Evolutionary conservation across 2,797 vertebrate species (phyloP).

Genomic region (Odontamblyopus lacepedii): DNA sequence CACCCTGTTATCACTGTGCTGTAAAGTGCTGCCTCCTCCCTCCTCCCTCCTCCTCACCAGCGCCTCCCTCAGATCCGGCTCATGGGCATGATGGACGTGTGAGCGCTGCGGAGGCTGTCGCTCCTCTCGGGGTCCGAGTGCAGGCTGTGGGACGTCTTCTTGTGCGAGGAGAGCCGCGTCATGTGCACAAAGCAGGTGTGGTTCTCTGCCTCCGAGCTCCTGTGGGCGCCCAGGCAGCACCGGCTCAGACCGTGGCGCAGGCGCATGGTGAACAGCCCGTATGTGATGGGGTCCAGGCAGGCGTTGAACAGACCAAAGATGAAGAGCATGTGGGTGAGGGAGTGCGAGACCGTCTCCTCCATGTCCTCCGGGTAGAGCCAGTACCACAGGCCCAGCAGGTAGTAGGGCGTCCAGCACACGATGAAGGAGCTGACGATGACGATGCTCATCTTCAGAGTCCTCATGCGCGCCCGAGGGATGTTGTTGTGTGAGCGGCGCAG

Average conservation of each 20-base stretch:
- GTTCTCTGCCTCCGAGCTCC: not conserved
- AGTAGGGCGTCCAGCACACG: slow-evolving; percentile 94
- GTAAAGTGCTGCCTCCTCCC: too few species aligned
- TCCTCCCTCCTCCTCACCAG: too few species aligned
- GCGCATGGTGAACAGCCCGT: slow-evolving; percentile 80
- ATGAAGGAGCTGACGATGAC: slow-evolving; percentile 89
- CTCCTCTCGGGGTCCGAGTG: not conserved
- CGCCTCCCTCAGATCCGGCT: not conserved
- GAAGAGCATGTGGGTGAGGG: slow-evolving; percentile 88
- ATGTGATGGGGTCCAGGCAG: slow-evolving; percentile 90
- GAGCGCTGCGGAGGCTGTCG: not conserved
- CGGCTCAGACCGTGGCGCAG: slow-evolving; percentile 30
- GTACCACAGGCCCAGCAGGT: slow-evolving; percentile 92
- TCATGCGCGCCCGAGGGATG: slow-evolving; percentile 88
- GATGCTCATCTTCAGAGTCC: slow-evolving; percentile 89
- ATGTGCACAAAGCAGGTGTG: not conserved
- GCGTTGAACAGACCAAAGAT: slow-evolving; percentile 90
- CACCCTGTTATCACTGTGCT: too few species aligned
- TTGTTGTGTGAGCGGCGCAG: slow-evolving; percentile 84
- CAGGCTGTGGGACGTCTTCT: not conserved
- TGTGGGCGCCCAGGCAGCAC: not conserved
- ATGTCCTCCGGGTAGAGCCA: slow-evolving; percentile 90
- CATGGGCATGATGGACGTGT: not conserved
- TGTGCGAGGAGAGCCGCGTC: not conserved
- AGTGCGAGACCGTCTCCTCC: slow-evolving; percentile 81